Conservation (phyloP, 2,888 invertebrate species). For the Ctenicera cuprea region DNA sequence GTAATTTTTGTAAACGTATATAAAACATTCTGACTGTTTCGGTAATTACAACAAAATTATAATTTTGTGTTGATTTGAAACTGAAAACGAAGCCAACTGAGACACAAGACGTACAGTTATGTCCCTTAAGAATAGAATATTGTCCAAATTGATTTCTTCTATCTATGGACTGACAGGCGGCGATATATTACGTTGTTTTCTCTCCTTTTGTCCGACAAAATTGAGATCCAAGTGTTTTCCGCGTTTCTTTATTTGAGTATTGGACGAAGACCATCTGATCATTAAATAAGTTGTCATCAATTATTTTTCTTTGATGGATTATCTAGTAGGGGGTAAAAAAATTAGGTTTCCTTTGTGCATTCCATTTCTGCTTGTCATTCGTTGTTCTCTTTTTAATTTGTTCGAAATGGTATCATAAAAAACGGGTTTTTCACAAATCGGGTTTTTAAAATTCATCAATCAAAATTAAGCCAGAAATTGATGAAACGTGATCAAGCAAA, state of each 20-base stretch:
- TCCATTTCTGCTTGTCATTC: not conserved
- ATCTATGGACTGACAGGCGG: conserved; percentile 56
- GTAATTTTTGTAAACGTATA: conserved; percentile 3
- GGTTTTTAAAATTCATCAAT: conserved; percentile 54
- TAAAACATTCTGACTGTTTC: too few relatives aligned
- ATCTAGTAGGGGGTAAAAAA: conserved; percentile 19
- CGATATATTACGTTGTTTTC: conserved; percentile 60
- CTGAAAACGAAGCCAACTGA: not conserved
- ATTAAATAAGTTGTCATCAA: conserved; percentile 58
- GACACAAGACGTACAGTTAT: not conserved
- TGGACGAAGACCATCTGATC: conserved; percentile 53
- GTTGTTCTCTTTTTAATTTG: not conserved
- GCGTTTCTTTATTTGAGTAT: conserved; percentile 50
- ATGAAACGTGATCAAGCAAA: conserved; percentile 57
- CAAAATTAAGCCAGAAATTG: conserved; percentile 56
- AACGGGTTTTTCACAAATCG: conserved; percentile 5
- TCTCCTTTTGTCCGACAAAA: conserved; percentile 55
- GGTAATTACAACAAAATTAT: too few relatives aligned
- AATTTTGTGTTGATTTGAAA: not conserved
- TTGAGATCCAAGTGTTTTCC: conserved; percentile 50
- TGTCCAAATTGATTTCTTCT: conserved; percentile 57
- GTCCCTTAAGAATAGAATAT: conserved; percentile 36
- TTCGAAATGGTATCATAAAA: not conserved
- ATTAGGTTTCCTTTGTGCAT: conserved; percentile 20
- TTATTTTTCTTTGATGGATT: conserved; percentile 53